phyloP scores from a whole-genome alignment of 2,797 vertebrate genomes.

The Pipistrellus pygmaeus region DNA sequence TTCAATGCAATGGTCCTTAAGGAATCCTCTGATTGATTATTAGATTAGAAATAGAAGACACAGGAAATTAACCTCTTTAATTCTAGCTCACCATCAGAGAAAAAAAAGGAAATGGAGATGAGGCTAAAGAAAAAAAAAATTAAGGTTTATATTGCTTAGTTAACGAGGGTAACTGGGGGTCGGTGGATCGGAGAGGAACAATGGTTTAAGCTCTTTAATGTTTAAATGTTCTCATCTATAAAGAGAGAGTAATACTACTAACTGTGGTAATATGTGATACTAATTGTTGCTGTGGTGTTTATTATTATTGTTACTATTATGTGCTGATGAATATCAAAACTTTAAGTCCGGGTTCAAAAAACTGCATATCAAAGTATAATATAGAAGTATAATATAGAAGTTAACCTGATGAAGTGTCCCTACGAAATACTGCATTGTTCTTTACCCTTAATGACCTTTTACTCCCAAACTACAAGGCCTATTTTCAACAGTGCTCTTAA shows the following conservation, averaged over 20 bases:
- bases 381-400: neutral
- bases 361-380: neutral
- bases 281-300: neutral
- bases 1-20: neutral
- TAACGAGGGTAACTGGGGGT: neutral
- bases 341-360: neutral
- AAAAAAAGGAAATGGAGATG: neutral
- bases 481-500: neutral
- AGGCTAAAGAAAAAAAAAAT: neutral
- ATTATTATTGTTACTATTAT: neutral
- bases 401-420: constrained; percentile 5
- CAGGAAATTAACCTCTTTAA: neutral
- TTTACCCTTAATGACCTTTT: neutral
- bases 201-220: neutral
- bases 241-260: neutral
- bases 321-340: neutral
- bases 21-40: neutral
- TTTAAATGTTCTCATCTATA: neutral
- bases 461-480: neutral
- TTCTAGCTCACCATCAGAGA: neutral
- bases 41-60: neutral
- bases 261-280: neutral
- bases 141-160: neutral
- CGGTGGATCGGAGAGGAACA: neutral
- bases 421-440: neutral